These are phyloP conservation scores for Petrosia ficiformis DNA, from an alignment of 37 sponge, comb jelly and placozoan genomes.

Conservation along the genomic window DNA sequence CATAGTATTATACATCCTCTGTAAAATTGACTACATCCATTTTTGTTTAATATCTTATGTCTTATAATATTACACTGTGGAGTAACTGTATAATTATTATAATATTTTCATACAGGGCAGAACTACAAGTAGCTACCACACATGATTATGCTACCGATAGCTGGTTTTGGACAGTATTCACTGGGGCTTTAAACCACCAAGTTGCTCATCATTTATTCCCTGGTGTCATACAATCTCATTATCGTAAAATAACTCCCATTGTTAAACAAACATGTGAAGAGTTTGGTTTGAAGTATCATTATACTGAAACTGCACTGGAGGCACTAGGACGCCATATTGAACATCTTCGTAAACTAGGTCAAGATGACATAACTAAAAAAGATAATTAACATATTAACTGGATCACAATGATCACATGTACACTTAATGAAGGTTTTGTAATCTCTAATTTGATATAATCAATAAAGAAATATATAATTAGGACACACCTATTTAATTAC, in stretches of 20 bases:
- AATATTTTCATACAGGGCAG: too few relatives aligned
- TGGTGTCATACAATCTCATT: constrained; percentile 84
- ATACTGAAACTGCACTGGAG: constrained; percentile 72
- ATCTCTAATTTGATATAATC: too few relatives aligned
- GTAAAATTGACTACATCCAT: too few relatives aligned
- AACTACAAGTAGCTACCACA: constrained; percentile 83
- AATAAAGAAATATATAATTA: too few relatives aligned
- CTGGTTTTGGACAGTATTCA: constrained; percentile 89
- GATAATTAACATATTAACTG: background rate
- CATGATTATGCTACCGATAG: constrained; percentile 88
- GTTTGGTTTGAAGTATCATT: constrained; percentile 84
- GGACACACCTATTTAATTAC: too few relatives aligned
- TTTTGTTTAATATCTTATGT: too few relatives aligned
- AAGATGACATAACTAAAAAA: background rate
- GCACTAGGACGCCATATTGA: constrained; percentile 82
- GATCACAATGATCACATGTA: too few relatives aligned
- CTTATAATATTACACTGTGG: too few relatives aligned
- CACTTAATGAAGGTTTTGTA: too few relatives aligned
- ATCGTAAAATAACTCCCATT: constrained; percentile 83
- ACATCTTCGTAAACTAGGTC: constrained; percentile 81
- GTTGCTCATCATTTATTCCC: constrained; percentile 91
- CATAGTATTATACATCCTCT: too few relatives aligned
- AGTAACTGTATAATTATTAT: too few relatives aligned
- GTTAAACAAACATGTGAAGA: constrained; percentile 79
- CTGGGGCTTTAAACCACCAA: constrained; percentile 91